Evolutionary conservation across 92 coral and sea anemone species (phyloP), one percentile per base, ranked within the genome.

Genomic region (Palythoa grandis): DNA sequence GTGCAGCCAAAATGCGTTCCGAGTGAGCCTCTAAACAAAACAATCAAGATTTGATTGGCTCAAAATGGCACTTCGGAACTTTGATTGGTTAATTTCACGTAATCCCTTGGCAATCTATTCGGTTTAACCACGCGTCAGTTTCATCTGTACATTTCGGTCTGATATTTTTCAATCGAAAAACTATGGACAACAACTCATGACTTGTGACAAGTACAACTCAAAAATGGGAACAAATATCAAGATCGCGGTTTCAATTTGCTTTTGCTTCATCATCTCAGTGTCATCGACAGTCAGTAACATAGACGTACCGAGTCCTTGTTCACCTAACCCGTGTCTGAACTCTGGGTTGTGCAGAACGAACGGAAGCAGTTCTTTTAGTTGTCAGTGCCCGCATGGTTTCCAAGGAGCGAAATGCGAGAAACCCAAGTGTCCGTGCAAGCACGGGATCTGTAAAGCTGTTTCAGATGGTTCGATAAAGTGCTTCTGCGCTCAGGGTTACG

Each of bases 271-370:
- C 54, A 68, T 22, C 17, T 53, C 68, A 15, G 52, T 48, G 24
- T 66, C 84, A 53, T 56, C 67, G 74, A 70, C 84, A 24, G 66
- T 52, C 38, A 48, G 37, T 14, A 88, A 67, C 50, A 83, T 87
- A 37, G 86, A 88, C 17, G 40, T 47, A 24, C 53, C 87, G 69
- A 79, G 88, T 83, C 93, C 92, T 35, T 96, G 99, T 86, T 88
- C 94, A 37, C 93, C 97, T 35, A 88, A 94, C 61, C 99, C 98
- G n/a, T 96, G 99, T 76, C 91, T 72, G 74, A 96, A 96, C 88
- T 91, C 83, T 14, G 99, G 99, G 35, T 25, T 89, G 58, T 96
- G 99, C 57, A 73, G 85, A 24, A 52, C 90, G 56, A 88, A 87
- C 37, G 93, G 93, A 58, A 98, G 93, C 71, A 88, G 90, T 11